A percentile compares a stretch with the other conserved stretches of the same genome.
Evolutionary conservation across 23 tunicate species (phyloP).

Genomic region (Trididemnum clinides): DNA sequence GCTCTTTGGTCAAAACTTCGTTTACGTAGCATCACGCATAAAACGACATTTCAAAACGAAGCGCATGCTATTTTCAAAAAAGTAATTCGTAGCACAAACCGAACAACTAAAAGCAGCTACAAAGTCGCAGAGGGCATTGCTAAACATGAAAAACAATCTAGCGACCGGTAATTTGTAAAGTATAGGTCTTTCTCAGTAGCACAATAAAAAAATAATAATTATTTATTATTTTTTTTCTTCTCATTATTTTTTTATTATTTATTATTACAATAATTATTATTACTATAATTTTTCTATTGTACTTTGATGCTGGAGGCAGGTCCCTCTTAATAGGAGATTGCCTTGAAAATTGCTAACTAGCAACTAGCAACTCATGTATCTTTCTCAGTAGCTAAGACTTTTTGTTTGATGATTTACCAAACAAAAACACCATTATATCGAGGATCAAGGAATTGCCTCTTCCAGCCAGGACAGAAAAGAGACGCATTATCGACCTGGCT

Average conservation of each 20-base stretch:
- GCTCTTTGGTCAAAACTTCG: not conserved
- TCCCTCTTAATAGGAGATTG: no score
- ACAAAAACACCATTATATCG: not conserved
- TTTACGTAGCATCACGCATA: not conserved
- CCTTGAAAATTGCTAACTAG: no score
- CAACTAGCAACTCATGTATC: no score
- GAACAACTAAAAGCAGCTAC: not conserved
- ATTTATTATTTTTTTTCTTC: no score
- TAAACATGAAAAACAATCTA: not conserved
- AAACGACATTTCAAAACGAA: no score
- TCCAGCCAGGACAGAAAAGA: not conserved
- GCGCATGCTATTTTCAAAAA: not conserved
- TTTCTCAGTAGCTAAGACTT: not conserved
- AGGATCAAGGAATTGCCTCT: not conserved
- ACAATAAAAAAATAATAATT: no score
- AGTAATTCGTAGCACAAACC: no score
- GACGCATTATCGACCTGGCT: not conserved
- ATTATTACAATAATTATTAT: no score
- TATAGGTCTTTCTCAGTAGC: no score
- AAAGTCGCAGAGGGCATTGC: not conserved
- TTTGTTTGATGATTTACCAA: not conserved
- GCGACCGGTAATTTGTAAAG: not conserved
- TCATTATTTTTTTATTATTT: no score
- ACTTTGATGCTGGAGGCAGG: no score
- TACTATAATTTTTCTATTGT: no score